Conservation (phyloP, 2,797 vertebrate genomes). For the Mus caroli region DNA sequence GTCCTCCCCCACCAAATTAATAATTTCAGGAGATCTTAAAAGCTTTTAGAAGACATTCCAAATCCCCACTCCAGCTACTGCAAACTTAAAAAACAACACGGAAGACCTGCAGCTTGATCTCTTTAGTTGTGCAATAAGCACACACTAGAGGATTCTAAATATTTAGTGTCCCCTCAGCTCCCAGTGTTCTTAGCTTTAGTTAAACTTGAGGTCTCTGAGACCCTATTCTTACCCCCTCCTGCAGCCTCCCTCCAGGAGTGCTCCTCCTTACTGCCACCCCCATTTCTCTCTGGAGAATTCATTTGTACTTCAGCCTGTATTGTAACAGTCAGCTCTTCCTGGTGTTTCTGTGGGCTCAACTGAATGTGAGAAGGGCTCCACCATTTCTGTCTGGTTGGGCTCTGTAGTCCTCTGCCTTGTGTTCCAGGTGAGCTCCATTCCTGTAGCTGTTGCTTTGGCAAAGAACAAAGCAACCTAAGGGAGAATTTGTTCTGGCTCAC, state of each 20-base stretch:
- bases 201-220: neutral
- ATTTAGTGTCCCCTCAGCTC: neutral
- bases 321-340: neutral
- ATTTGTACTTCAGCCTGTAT: neutral
- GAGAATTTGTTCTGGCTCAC: neutral
- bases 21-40: slow-evolving; percentile 64
- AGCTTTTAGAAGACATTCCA: slow-evolving; percentile 63
- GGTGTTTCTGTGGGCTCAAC: neutral
- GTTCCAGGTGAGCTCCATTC: neutral
- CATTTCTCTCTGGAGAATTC: neutral
- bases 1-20: neutral
- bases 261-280: neutral
- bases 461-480: neutral
- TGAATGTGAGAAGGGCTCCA: neutral
- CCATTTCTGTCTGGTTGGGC: neutral
- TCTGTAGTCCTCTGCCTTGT: neutral
- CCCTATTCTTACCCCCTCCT: neutral
- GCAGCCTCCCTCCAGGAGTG: neutral
- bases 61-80: neutral
- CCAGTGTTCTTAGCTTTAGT: slow-evolving; percentile 10
- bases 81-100: neutral
- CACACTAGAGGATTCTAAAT: slow-evolving; percentile 54
- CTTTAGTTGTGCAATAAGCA: slow-evolving; percentile 57
- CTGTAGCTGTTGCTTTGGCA: neutral
- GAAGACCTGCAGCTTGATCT: slow-evolving; percentile 47